Conservation (phyloP, 1,140 invertebrate genomes). For the Colletes latitarsis region DNA sequence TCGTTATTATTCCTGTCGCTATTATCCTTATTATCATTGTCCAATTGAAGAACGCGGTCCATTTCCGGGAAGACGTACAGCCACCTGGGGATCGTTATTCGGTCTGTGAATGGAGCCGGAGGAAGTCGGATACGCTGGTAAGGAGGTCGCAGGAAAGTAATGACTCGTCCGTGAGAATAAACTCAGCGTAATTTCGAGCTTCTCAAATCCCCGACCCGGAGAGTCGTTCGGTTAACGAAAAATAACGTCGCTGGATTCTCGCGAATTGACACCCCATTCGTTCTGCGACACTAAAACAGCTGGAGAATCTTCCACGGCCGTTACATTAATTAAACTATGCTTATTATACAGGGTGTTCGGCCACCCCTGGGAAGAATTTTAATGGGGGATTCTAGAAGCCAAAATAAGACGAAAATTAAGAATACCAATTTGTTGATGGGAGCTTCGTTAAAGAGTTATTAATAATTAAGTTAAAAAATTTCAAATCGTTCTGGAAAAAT, state of each 20-base stretch:
- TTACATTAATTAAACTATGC: too few species aligned
- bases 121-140: constrained; percentile 21
- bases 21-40: constrained; percentile 61
- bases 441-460: too few species aligned
- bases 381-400: too few species aligned
- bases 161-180: constrained; percentile 61
- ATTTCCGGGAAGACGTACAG: constrained; percentile 54
- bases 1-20: constrained; percentile 56
- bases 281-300: background rate
- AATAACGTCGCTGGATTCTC: constrained; percentile 37
- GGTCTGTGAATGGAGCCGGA: constrained; percentile 23
- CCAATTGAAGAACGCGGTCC: constrained; percentile 56
- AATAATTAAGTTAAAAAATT: too few species aligned
- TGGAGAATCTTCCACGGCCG: too few species aligned
- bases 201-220: constrained; percentile 34
- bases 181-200: constrained; percentile 55
- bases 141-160: constrained; percentile 60
- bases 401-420: too few species aligned
- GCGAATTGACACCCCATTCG: constrained; percentile 13
- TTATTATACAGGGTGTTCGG: too few species aligned
- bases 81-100: constrained; percentile 53
- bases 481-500: too few species aligned
- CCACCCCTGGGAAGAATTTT: too few species aligned
- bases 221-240: constrained; percentile 53
- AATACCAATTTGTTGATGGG: too few species aligned